phyloP scores from a whole-genome alignment of 1,140 invertebrate genomes.

The Palaemon carinicauda region DNA sequence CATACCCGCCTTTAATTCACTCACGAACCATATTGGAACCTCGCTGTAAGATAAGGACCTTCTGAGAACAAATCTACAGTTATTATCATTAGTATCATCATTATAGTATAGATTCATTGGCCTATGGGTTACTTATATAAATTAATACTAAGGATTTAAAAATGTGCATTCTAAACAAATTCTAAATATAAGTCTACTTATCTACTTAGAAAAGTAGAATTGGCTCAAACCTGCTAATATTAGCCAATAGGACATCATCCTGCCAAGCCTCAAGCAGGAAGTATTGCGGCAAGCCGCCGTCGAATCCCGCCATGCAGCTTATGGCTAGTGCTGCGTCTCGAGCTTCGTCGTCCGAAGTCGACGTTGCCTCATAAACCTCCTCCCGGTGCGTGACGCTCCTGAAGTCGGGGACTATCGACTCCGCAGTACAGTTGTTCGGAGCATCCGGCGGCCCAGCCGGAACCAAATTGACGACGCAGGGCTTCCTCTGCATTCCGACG shows the following conservation, averaged over 20 bases:
- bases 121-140: too few relatives aligned
- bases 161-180: too few relatives aligned
- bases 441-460: constrained; percentile 40
- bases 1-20: constrained; percentile 11
- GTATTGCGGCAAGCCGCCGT: constrained; percentile 28
- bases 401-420: not conserved
- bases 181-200: too few relatives aligned
- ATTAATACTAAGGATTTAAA: too few relatives aligned
- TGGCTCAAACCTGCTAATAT: constrained; percentile 10
- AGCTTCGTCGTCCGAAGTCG: not conserved
- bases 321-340: constrained; percentile 19
- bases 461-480: constrained; percentile 41
- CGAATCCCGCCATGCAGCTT: constrained; percentile 35
- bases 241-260: not conserved
- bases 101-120: too few relatives aligned
- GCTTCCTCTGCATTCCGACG: constrained; percentile 28
- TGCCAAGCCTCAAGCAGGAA: constrained; percentile 45
- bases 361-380: too few relatives aligned
- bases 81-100: not conserved
- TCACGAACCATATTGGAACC: constrained; percentile 34
- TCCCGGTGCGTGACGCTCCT: too few relatives aligned
- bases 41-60: not conserved
- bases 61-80: too few relatives aligned
- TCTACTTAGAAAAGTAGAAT: too few relatives aligned
- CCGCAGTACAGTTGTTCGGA: constrained; percentile 32